These are phyloP conservation scores for Heliconius melpomene DNA, from an alignment of 1,140 invertebrate species.

Conservation along the genomic window DNA sequence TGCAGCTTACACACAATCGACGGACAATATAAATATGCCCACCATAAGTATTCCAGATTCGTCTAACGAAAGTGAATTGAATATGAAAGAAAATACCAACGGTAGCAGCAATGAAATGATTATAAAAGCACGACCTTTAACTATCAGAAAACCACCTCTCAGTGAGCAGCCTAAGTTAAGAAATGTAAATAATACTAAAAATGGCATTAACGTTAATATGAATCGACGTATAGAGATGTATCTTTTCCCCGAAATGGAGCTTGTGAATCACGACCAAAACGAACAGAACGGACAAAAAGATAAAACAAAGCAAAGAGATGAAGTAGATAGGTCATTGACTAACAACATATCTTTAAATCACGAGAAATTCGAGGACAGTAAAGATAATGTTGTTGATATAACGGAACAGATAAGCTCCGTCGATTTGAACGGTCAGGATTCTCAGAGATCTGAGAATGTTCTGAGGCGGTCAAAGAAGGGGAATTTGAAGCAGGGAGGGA, in stretches of 20 bases:
- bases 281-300: constrained; percentile 68
- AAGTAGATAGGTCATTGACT: constrained; percentile 69
- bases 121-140: constrained; percentile 90
- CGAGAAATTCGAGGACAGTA: constrained; percentile 77
- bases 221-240: constrained; percentile 91
- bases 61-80: constrained; percentile 61
- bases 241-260: constrained; percentile 88
- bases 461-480: constrained; percentile 86
- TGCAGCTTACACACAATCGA: constrained; percentile 50
- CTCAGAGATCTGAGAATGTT: constrained; percentile 81
- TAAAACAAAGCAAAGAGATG: constrained; percentile 65
- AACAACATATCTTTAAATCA: constrained; percentile 67
- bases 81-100: constrained; percentile 68
- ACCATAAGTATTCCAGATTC: constrained; percentile 56
- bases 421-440: constrained; percentile 80
- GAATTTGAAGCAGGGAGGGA: constrained; percentile 87
- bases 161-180: constrained; percentile 89
- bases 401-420: constrained; percentile 78
- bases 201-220: constrained; percentile 84
- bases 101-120: constrained; percentile 81
- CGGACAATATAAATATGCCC: constrained; percentile 55
- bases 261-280: constrained; percentile 57
- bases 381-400: constrained; percentile 78
- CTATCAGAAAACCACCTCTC: constrained; percentile 88
- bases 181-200: constrained; percentile 80